A percentile compares a stretch with the other conserved stretches of the same genome.
These are phyloP conservation scores for Ischnura elegans DNA, from an alignment of 2,888 invertebrate species.

Conservation along the genomic window DNA sequence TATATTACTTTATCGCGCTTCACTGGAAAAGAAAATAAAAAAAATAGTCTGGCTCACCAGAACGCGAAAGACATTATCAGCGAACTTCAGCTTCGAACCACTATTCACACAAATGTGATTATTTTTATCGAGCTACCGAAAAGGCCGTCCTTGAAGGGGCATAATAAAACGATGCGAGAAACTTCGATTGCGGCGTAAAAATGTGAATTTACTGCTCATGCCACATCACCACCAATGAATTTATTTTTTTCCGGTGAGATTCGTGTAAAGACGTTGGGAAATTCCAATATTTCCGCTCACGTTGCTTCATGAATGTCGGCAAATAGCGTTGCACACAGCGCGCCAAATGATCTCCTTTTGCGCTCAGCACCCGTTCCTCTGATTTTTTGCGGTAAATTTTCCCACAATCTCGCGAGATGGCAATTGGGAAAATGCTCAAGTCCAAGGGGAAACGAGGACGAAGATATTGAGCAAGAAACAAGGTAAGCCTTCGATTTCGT, in stretches of 20 bases:
- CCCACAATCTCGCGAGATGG: not conserved
- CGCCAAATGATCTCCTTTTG: not conserved
- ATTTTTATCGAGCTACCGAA: constrained; percentile 10
- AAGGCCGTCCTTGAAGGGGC: not conserved
- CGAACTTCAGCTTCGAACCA: not conserved
- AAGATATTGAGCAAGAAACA: not conserved
- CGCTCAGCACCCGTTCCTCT: not conserved
- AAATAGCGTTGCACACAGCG: not conserved
- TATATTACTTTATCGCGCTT: not conserved
- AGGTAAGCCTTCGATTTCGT: too few relatives aligned
- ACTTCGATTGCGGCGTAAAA: not conserved
- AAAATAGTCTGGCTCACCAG: not conserved
- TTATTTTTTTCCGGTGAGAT: not conserved
- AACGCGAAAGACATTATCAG: not conserved
- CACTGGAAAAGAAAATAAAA: not conserved
- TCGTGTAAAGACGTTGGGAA: not conserved
- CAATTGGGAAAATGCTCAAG: not conserved
- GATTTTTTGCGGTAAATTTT: not conserved
- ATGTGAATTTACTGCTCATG: not conserved
- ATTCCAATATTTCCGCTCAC: not conserved
- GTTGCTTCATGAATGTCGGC: not conserved
- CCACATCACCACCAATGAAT: not conserved
- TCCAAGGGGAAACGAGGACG: not conserved
- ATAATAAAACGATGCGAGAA: not conserved
- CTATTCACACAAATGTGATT: not conserved